These are phyloP conservation scores for Sebastiscus tertius DNA, from an alignment of 2,797 vertebrate genomes.

Conservation along the genomic window DNA sequence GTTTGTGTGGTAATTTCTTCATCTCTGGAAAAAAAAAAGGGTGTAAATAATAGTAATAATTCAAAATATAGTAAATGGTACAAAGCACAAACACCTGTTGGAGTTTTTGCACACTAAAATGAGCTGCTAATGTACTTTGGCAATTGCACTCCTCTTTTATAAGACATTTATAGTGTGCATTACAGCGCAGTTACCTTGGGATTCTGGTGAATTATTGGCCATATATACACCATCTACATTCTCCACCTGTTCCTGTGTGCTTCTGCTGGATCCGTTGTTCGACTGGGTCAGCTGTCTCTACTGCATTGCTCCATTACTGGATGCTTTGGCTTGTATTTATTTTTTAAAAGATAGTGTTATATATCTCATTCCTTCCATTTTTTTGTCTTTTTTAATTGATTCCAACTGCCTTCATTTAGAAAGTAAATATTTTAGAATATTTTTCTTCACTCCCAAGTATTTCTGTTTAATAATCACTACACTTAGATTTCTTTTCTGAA, in stretches of 20 bases:
- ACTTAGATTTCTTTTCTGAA: not conserved
- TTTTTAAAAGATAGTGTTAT: not conserved
- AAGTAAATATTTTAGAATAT: not conserved
- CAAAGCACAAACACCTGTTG: not conserved
- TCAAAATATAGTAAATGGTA: not conserved
- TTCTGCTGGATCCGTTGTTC: conserved; percentile 7
- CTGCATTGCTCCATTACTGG: not conserved
- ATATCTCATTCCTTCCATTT: not conserved
- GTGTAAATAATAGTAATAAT: not conserved
- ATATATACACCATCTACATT: conserved; percentile 3
- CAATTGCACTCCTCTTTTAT: not conserved
- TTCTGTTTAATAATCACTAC: not conserved
- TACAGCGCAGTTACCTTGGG: not conserved
- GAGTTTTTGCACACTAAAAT: not conserved
- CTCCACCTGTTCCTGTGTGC: conserved; percentile 26
- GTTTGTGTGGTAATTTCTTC: not conserved
- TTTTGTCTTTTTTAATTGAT: not conserved
- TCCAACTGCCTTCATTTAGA: not conserved
- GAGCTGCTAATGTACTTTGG: not conserved
- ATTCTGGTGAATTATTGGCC: conserved; percentile 2
- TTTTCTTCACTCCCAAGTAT: not conserved
- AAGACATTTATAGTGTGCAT: not conserved
- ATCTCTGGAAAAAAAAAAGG: not conserved
- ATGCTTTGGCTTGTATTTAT: not conserved
- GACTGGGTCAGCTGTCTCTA: not conserved